Evolutionary conservation across 2,113 vertebrate genomes (phyloP).

Genomic region (Grantiella picta): DNA sequence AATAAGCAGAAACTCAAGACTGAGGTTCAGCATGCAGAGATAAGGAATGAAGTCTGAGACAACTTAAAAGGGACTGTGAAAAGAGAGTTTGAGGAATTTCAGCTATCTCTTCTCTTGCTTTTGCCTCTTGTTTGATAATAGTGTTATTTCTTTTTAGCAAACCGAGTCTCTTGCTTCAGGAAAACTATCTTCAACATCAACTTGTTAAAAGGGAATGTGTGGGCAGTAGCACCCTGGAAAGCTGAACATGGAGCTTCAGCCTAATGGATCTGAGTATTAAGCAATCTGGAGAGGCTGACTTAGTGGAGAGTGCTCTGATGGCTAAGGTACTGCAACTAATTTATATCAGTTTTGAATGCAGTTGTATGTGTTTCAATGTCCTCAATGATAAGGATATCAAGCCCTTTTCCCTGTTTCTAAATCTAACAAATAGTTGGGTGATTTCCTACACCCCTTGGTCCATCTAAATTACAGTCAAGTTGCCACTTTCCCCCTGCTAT

Average conservation of each 20-base stretch:
- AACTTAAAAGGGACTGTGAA: neutral
- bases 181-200: neutral
- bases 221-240: neutral
- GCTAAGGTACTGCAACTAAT: neutral
- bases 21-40: neutral
- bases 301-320: neutral
- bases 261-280: neutral
- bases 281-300: neutral
- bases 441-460: neutral
- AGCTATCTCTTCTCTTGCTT: neutral
- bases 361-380: neutral
- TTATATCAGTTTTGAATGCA: neutral
- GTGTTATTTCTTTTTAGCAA: neutral
- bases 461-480: neutral
- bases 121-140: neutral
- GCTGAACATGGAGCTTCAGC: neutral
- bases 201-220: neutral
- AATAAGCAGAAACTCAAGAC: neutral
- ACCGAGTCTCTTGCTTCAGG: neutral
- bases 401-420: neutral
- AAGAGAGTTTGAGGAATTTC: neutral
- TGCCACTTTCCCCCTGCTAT: fast-evolving
- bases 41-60: neutral
- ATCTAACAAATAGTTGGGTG: neutral
- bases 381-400: neutral